These are phyloP conservation scores for Dasypolia templi DNA, from an alignment of 2,888 invertebrate species.

Conservation along the genomic window DNA sequence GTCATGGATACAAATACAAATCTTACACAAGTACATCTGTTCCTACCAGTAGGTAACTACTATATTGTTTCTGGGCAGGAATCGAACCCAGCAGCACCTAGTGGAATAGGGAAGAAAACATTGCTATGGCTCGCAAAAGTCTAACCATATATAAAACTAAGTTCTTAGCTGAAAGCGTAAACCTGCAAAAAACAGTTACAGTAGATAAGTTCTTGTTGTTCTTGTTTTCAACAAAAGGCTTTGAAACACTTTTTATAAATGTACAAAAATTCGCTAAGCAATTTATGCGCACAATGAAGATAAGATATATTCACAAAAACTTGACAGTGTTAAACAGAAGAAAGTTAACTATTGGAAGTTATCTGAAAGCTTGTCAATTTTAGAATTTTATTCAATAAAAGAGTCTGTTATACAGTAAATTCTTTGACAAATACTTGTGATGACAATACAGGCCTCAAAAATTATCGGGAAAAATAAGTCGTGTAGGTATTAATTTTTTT, in stretches of 20 bases:
- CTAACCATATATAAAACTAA: not conserved
- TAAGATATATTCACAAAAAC: not conserved
- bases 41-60: no score
- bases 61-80: not conserved
- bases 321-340: not conserved
- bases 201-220: not conserved
- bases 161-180: not conserved
- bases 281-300: slow-evolving; percentile 2
- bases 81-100: not conserved
- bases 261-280: slow-evolving; percentile 31
- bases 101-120: not conserved
- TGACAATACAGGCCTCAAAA: not conserved
- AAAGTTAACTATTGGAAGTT: no score
- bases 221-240: no score
- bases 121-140: not conserved
- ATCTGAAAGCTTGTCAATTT: no score
- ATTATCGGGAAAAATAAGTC: no score
- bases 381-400: not conserved
- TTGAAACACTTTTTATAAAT: slow-evolving; percentile 14
- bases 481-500: no score
- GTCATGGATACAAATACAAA: not conserved
- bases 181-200: not conserved
- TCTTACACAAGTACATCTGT: not conserved
- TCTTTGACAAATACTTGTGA: not conserved
- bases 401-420: not conserved